Evolutionary conservation across 2,797 vertebrate genomes (phyloP), one percentile per base, ranked within the genome.

Genomic region (Gallinago solitaria): DNA sequence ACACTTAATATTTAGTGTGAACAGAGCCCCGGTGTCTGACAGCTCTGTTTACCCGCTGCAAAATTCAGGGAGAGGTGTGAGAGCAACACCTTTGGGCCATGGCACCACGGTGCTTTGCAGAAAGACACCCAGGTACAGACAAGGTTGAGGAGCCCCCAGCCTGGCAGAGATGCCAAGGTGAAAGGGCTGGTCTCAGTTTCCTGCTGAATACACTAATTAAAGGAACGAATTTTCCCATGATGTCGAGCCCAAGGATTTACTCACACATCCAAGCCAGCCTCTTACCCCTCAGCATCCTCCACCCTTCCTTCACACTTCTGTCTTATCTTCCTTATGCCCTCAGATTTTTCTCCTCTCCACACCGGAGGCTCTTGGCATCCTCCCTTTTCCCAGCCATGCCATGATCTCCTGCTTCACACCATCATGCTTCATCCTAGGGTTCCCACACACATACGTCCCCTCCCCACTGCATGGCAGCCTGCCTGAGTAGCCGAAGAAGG

Each of bases 381-480:
- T 60, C 59, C 35, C 57, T 27, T 60, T 37, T 37, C 33, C 59
- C 24, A 30, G 51, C 51, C 12, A 9, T 12, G 27, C 11, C 19
- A 5, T n/a, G 53, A 28, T 68, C 45, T 76, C 19, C n/a, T 67
- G 33, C 27, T 57, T 69, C n/a, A 53, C 11, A 15, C 53, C 25
- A 8, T 28, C 20, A 8, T 10, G 16, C 39, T 70, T 48, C 33
- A 19, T 12, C 28, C 41, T 24, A 37, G 35, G 51, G 16, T 12
- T 85, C 27, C 37, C 60, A 23, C 12, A 33, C 3, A 11, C 0
- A 0, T 4, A 6, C 5, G 17, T 3, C 39, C 35, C 43, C 32
- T 87, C 68, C 24, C 64, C 48, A 6, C 4, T 33, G 32, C 21
- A 25, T 3, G n/a, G 35, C 35, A 83, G 30, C 6, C 6, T 75